Evolutionary conservation across 2,113 vertebrate species (phyloP).

Genomic region (Callopanchax toddi): DNA sequence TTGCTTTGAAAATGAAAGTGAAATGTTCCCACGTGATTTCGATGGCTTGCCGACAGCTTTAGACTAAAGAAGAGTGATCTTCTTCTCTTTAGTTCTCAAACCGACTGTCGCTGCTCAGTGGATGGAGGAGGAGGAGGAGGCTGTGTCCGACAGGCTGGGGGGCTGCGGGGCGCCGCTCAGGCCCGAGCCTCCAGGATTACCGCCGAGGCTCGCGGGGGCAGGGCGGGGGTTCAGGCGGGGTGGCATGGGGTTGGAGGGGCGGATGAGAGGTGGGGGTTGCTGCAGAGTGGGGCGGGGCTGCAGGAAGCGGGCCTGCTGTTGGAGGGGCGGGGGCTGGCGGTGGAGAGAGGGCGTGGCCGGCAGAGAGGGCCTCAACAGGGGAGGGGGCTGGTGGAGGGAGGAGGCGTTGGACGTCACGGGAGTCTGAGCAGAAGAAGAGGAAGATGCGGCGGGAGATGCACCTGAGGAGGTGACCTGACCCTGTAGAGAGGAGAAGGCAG

Average conservation of each 20-base stretch:
- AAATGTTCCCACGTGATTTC: slow-evolving; percentile 32
- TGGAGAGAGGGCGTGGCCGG: slow-evolving; percentile 93
- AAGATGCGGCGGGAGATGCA: slow-evolving; percentile 85
- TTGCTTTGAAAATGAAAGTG: not conserved
- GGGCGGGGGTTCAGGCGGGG: slow-evolving; percentile 95
- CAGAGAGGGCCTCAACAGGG: slow-evolving; percentile 91
- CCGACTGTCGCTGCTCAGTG: slow-evolving; percentile 37
- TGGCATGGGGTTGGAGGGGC: slow-evolving; percentile 91
- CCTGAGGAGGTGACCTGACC: slow-evolving; percentile 86
- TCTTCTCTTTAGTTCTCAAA: not conserved
- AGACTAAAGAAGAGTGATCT: not conserved
- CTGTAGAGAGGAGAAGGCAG: slow-evolving; percentile 67
- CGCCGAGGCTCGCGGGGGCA: slow-evolving; percentile 64
- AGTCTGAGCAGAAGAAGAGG: slow-evolving; percentile 75
- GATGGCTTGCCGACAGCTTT: slow-evolving; percentile 6
- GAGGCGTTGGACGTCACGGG: slow-evolving; percentile 74
- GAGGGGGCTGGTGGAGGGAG: slow-evolving; percentile 92
- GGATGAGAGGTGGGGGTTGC: slow-evolving; percentile 94
- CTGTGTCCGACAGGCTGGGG: slow-evolving; percentile 85
- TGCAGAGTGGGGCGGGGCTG: slow-evolving; percentile 90
- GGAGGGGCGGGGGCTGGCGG: slow-evolving; percentile 94
- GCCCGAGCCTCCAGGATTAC: slow-evolving; percentile 26
- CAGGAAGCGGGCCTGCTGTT: slow-evolving; percentile 93
- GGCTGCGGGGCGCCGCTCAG: slow-evolving; percentile 78
- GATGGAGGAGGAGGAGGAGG: slow-evolving; percentile 83